Conservation (phyloP, 2,113 vertebrate genomes). For the Proterorhinus semilunaris region DNA sequence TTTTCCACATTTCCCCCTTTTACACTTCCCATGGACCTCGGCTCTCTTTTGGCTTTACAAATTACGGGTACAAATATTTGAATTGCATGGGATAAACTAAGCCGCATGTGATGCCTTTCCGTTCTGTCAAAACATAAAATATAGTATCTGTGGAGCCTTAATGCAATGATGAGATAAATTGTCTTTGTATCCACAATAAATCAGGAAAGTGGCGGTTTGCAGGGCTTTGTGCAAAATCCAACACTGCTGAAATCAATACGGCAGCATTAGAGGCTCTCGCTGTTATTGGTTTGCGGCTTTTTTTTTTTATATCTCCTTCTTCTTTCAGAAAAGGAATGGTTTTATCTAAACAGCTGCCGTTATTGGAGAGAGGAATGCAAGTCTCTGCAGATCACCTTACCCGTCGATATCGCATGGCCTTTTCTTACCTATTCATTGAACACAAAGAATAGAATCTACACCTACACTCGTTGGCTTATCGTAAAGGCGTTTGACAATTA, state of each 20-base stretch:
- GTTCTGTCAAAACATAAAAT: slow-evolving; percentile 2
- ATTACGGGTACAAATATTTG: slow-evolving; percentile 30
- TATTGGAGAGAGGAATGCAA: slow-evolving; percentile 10
- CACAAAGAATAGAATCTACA: no score
- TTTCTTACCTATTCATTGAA: no score
- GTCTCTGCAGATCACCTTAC: no score
- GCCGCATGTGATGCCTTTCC: not conserved
- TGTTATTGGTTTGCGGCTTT: slow-evolving; percentile 22
- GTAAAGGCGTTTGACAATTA: no score
- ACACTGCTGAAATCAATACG: slow-evolving; percentile 22
- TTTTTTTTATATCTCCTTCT: not conserved
- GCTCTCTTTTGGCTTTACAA: slow-evolving; percentile 14
- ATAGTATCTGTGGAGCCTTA: not conserved
- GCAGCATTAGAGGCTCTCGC: slow-evolving; percentile 24
- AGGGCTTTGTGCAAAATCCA: slow-evolving; percentile 7
- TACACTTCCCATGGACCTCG: slow-evolving; percentile 11
- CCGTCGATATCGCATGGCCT: no score
- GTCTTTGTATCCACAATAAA: not conserved
- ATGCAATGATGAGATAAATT: slow-evolving; percentile 10
- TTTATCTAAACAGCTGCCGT: slow-evolving; percentile 6
- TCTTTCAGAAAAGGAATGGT: not conserved
- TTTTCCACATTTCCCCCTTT: no score
- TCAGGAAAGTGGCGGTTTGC: slow-evolving; percentile 7
- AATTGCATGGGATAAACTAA: not conserved
- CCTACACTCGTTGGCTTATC: no score